Conservation (phyloP, 2,113 vertebrate species). For the Odobenus rosmarus region DNA sequence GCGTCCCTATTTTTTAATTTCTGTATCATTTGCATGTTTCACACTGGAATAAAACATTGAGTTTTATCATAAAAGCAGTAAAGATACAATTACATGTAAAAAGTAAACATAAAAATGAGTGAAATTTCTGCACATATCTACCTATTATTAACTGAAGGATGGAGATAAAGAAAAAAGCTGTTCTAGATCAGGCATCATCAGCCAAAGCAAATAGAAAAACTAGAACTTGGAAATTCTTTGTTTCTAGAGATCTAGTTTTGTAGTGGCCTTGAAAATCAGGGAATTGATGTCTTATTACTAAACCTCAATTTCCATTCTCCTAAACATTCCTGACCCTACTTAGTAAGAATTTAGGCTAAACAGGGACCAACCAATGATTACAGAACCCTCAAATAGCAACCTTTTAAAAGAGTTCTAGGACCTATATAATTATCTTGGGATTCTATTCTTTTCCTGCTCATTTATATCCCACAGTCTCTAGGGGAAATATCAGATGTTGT, state of each 20-base stretch:
- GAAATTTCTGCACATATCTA: neutral
- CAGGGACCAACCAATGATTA: neutral
- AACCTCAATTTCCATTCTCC: neutral
- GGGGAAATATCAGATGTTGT: slow-evolving; percentile 22
- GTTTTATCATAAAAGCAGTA: neutral
- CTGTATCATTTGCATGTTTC: neutral
- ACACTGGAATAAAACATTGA: neutral
- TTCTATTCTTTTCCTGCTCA: neutral
- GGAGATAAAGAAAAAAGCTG: neutral
- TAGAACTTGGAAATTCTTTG: slow-evolving; percentile 4
- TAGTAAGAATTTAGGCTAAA: slow-evolving; percentile 50
- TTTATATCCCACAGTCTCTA: slow-evolving; percentile 26
- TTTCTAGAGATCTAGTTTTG: neutral
- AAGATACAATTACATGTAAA: slow-evolving; percentile 31
- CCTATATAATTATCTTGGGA: slow-evolving; percentile 29
- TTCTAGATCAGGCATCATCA: slow-evolving; percentile 8
- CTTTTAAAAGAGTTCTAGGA: slow-evolving; percentile 32
- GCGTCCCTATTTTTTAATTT: neutral
- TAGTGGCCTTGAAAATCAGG: neutral
- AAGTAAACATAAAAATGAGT: neutral
- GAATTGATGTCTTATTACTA: neutral
- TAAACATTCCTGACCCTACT: slow-evolving; percentile 1
- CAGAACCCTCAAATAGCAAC: slow-evolving; percentile 34
- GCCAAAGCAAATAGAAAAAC: slow-evolving; percentile 21
- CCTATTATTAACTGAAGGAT: neutral